Percentiles rank a stretch among this genome's conserved stretches.
Conservation (phyloP, 2,797 vertebrate species). For the Simalia tracyae region DNA sequence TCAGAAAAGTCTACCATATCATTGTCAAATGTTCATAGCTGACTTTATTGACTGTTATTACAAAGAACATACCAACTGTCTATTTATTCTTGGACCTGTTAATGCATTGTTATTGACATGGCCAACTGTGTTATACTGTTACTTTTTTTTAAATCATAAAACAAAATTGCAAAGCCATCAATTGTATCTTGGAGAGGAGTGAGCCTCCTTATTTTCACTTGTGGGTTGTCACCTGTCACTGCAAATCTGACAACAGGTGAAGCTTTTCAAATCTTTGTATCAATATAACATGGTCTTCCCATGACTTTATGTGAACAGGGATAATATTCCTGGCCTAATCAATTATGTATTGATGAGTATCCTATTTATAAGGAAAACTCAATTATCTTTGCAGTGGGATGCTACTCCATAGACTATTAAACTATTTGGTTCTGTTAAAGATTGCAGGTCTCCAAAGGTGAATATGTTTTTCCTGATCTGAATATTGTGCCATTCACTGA, state of each 20-base stretch:
- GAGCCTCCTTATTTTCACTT: slow-evolving; percentile 18
- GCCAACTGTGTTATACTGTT: slow-evolving; percentile 29
- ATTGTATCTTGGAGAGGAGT: slow-evolving; percentile 28
- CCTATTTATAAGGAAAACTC: not conserved
- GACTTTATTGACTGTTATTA: not conserved
- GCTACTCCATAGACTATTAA: not conserved
- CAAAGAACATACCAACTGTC: slow-evolving; percentile 21
- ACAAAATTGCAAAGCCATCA: not conserved
- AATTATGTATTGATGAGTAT: not conserved
- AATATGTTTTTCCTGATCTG: not conserved
- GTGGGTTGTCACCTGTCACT: slow-evolving; percentile 34
- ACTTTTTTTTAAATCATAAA: slow-evolving; percentile 28
- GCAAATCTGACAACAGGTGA: not conserved
- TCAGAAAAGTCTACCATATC: not conserved
- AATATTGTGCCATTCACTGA: not conserved
- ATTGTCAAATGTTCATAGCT: slow-evolving; percentile 6
- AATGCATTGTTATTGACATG: slow-evolving; percentile 21
- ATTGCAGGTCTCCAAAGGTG: not conserved
- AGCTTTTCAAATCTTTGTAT: slow-evolving; percentile 7
- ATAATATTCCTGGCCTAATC: not conserved
- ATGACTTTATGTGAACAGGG: slow-evolving; percentile 8
- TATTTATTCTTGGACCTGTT: slow-evolving; percentile 24
- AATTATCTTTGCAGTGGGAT: not conserved
- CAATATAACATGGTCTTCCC: slow-evolving; percentile 17
- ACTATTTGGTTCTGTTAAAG: not conserved